A percentile compares a stretch with the other conserved stretches of the same genome.
Conservation (phyloP, 2,888 invertebrate species). For the Rhingia campestris region DNA sequence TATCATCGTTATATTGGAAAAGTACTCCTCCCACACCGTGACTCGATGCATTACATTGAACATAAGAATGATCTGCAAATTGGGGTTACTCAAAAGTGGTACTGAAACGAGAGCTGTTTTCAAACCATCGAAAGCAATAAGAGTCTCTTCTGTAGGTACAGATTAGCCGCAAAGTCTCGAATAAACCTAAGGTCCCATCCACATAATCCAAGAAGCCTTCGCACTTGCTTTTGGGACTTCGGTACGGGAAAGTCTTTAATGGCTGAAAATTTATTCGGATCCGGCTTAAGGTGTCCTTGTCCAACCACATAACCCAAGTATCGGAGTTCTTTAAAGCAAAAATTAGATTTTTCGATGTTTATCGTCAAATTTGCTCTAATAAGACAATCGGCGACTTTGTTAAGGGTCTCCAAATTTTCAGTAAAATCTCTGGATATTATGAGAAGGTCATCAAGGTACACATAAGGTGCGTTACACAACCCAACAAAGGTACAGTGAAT, state of each 20-base stretch:
- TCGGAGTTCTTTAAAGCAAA: constrained; percentile 5
- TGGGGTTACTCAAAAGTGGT: constrained; percentile 7
- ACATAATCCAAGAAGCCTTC: constrained; percentile 27
- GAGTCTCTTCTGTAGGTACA: not conserved
- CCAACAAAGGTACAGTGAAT: constrained; percentile 49
- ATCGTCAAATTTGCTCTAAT: not conserved
- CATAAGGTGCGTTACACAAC: constrained; percentile 9
- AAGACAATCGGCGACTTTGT: not conserved
- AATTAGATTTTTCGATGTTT: constrained; percentile 10
- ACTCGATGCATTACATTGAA: constrained; percentile 14
- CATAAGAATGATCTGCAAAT: constrained; percentile 3
- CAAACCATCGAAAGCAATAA: not conserved
- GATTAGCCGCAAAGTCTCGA: not conserved
- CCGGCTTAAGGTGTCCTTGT: constrained; percentile 11
- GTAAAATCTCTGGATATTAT: constrained; percentile 5
- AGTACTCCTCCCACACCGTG: constrained; percentile 13
- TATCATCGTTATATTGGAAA: not conserved
- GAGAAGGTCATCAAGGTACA: constrained; percentile 17
- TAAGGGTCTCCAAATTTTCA: constrained; percentile 2
- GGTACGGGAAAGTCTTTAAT: constrained; percentile 7
- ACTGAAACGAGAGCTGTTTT: not conserved
- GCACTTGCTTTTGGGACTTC: not conserved
- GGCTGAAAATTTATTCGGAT: not conserved
- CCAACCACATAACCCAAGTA: constrained; percentile 32
- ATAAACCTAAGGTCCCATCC: not conserved